Evolutionary conservation across 1,140 invertebrate genomes (phyloP).

Genomic region (Hyposmocoma kahamanoa): DNA sequence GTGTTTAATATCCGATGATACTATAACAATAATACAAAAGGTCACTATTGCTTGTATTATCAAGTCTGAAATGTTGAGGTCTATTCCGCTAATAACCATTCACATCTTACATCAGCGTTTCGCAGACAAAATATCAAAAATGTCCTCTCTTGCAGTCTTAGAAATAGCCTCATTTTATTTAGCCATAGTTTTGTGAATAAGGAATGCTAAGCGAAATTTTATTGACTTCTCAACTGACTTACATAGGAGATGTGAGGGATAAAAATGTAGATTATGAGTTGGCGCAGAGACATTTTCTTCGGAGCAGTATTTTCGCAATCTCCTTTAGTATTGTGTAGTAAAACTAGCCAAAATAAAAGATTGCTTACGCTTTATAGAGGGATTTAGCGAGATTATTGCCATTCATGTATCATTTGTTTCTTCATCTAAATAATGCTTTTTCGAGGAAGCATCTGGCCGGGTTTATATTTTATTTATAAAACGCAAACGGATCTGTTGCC

Average conservation of each 20-base stretch:
- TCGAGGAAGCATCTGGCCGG: constrained; percentile 35
- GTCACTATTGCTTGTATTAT: too few species aligned
- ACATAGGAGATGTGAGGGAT: constrained; percentile 18
- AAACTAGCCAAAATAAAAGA: constrained; percentile 31
- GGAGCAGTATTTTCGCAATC: constrained; percentile 16
- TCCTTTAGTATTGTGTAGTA: constrained; percentile 21
- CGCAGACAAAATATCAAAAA: too few species aligned
- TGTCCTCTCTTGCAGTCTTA: too few species aligned
- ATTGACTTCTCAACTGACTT: constrained; percentile 26
- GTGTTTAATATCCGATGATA: too few species aligned
- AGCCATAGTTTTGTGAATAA: constrained; percentile 20
- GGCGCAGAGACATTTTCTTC: constrained; percentile 17
- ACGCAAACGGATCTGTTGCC: constrained; percentile 32
- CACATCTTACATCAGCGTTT: too few species aligned
- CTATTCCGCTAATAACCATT: too few species aligned
- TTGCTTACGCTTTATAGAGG: constrained; percentile 16
- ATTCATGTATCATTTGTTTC: constrained; percentile 15
- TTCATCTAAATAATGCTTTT: constrained; percentile 39
- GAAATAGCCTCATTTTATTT: constrained; percentile 10
- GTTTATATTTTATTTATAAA: constrained; percentile 59
- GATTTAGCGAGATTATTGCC: constrained; percentile 26
- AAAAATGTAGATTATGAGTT: constrained; percentile 23
- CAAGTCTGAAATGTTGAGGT: too few species aligned
- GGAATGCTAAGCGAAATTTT: constrained; percentile 26
- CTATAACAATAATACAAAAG: too few species aligned